These are phyloP conservation scores for Amphipyra berbera DNA, from an alignment of 2,888 invertebrate genomes.

Conservation along the genomic window DNA sequence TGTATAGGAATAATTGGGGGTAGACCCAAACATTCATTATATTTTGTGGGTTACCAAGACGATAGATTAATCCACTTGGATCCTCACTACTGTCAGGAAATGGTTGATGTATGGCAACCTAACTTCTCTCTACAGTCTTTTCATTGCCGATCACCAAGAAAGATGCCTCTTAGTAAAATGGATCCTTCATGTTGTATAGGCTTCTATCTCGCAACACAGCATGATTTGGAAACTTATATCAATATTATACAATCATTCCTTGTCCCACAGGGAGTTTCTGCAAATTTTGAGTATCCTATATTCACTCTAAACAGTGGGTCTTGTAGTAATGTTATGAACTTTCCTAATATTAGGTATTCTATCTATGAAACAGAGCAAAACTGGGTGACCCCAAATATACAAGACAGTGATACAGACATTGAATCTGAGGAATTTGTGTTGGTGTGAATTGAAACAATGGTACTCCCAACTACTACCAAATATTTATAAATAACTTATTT, in stretches of 20 bases:
- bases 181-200: conserved; percentile 98
- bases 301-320: conserved; percentile 95
- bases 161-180: conserved; percentile 95
- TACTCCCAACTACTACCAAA: conserved; percentile 44
- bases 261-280: conserved; percentile 82
- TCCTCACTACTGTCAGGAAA: conserved; percentile 98
- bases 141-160: conserved; percentile 96
- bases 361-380: conserved; percentile 89
- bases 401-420: conserved; percentile 91
- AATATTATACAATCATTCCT: conserved; percentile 91
- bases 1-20: conserved; percentile 98
- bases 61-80: conserved; percentile 97
- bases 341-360: conserved; percentile 88
- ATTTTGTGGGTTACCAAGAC: conserved; percentile 98
- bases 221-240: conserved; percentile 94
- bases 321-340: conserved; percentile 90
- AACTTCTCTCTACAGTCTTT: conserved; percentile 94
- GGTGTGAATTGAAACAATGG: conserved; percentile 78
- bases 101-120: conserved; percentile 95
- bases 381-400: conserved; percentile 82
- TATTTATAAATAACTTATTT: conserved; percentile 50
- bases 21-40: conserved; percentile 97
- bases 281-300: conserved; percentile 93
- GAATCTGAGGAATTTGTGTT: conserved; percentile 94
- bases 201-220: conserved; percentile 94